phyloP scores from a whole-genome alignment of 2,113 vertebrate genomes.

The Galeopterus variegatus region DNA sequence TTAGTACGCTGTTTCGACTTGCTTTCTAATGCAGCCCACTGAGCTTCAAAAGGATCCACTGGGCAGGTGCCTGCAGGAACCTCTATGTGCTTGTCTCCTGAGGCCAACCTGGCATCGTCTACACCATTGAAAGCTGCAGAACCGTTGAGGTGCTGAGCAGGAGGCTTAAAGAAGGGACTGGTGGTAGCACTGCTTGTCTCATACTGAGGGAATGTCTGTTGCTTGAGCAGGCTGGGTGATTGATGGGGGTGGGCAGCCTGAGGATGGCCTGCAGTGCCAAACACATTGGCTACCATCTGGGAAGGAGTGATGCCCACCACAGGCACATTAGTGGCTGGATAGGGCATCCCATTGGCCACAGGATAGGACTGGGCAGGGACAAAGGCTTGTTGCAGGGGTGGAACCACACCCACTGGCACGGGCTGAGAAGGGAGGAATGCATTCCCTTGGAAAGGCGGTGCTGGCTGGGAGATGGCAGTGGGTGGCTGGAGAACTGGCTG shows the following conservation, averaged over 20 bases:
- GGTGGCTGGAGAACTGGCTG: constrained; percentile 87
- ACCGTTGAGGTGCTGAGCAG: constrained; percentile 91
- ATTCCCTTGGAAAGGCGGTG: constrained; percentile 89
- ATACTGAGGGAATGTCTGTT: constrained; percentile 90
- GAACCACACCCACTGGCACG: constrained; percentile 91
- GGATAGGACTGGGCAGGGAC: constrained; percentile 92
- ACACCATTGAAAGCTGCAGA: constrained; percentile 94
- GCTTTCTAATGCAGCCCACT: constrained; percentile 97
- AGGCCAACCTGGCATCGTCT: constrained; percentile 87
- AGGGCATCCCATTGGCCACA: constrained; percentile 94
- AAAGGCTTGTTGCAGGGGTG: constrained; percentile 94
- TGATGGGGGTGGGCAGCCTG: constrained; percentile 89
- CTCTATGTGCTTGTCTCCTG: constrained; percentile 87
- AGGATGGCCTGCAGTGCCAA: constrained; percentile 94
- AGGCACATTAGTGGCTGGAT: constrained; percentile 92
- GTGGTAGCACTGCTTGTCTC: constrained; percentile 85
- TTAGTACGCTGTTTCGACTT: constrained; percentile 95
- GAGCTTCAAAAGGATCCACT: constrained; percentile 96
- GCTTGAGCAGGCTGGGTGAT: constrained; percentile 88
- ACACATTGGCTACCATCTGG: constrained; percentile 98
- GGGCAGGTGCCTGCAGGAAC: constrained; percentile 82
- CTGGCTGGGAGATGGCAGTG: constrained; percentile 86
- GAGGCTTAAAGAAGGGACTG: constrained; percentile 92
- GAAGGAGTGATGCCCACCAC: constrained; percentile 98
- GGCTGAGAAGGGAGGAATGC: constrained; percentile 92